Evolutionary conservation across 2,797 vertebrate genomes (phyloP).

Genomic region (Esox masquinongy): DNA sequence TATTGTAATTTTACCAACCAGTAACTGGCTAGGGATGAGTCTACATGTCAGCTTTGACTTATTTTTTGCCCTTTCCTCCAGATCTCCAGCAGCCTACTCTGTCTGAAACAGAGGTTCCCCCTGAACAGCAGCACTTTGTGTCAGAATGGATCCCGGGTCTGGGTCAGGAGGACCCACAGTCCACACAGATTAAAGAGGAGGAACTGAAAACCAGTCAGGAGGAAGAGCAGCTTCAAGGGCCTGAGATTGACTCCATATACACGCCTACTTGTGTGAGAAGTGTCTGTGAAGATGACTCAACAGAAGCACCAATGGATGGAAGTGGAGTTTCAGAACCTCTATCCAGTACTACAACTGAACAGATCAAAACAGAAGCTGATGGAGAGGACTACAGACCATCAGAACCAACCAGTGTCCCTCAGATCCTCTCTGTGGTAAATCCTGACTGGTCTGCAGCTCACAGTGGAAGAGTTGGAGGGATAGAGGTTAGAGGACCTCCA

Average conservation of each 20-base stretch:
- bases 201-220: conserved; percentile 41
- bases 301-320: neutral
- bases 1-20: too few species aligned
- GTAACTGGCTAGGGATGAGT: too few species aligned
- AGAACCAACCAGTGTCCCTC: neutral
- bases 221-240: conserved; percentile 1
- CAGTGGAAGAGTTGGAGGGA: neutral
- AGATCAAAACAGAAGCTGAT: neutral
- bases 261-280: conserved; percentile 3
- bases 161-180: conserved; percentile 12
- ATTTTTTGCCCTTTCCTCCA: conserved; percentile 14
- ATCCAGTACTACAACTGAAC: conserved; percentile 11
- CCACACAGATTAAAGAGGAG: conserved; percentile 48
- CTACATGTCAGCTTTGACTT: neutral
- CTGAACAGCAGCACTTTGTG: conserved; percentile 17
- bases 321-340: conserved; percentile 14
- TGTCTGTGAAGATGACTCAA: conserved; percentile 2
- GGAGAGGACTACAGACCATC: neutral
- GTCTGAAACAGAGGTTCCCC: neutral
- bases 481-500: neutral
- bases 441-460: neutral
- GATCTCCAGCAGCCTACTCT: conserved; percentile 16
- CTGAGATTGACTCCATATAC: neutral
- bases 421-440: neutral
- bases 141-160: neutral